Conservation (phyloP, 1,140 invertebrate genomes). For the Archivesica marissinica region DNA sequence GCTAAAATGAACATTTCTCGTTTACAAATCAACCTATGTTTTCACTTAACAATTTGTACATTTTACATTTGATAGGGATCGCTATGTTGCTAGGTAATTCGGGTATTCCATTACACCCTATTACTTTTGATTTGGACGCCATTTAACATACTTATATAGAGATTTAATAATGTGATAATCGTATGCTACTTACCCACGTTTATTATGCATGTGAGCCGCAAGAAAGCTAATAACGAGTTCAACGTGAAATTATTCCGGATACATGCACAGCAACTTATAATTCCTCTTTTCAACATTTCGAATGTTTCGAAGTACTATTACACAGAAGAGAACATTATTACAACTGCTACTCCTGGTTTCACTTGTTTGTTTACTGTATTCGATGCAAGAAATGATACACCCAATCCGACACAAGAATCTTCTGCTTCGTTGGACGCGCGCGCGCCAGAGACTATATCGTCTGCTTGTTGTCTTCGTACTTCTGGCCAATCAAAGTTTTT, state of each 20-base stretch:
- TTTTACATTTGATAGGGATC: background rate
- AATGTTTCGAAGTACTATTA: slow-evolving; percentile 4
- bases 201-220: slow-evolving; percentile 16
- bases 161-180: slow-evolving; percentile 48
- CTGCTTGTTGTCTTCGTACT: slow-evolving; percentile 34
- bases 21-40: background rate
- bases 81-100: background rate
- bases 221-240: slow-evolving; percentile 14
- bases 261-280: background rate
- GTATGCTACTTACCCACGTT: slow-evolving; percentile 35
- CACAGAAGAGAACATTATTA: slow-evolving; percentile 4
- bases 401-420: slow-evolving; percentile 37
- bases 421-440: slow-evolving; percentile 43
- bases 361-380: slow-evolving; percentile 15
- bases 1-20: no score
- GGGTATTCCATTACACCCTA: slow-evolving; percentile 21
- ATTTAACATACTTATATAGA: slow-evolving; percentile 30
- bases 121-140: slow-evolving; percentile 8
- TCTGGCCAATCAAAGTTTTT: slow-evolving; percentile 39
- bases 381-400: slow-evolving; percentile 20
- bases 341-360: background rate
- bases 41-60: slow-evolving; percentile 23
- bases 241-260: slow-evolving; percentile 6
- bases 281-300: slow-evolving; percentile 20
- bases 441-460: slow-evolving; percentile 36